Percentiles rank a stretch among this genome's conserved stretches.
Evolutionary conservation across 1,140 invertebrate species (phyloP).

Genomic region (Vanessa tameamea): DNA sequence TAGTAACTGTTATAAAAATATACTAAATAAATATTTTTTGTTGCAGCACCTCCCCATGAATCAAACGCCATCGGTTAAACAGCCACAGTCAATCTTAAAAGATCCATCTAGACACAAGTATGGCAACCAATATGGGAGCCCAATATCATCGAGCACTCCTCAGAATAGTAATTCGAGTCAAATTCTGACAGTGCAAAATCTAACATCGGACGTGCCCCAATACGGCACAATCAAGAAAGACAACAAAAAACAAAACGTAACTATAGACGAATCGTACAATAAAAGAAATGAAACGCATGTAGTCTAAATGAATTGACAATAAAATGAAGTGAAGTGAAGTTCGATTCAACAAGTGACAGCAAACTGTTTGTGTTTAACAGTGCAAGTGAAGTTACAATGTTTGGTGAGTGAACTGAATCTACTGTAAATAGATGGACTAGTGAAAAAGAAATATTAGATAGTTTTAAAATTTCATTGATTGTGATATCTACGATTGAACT

Average conservation of each 20-base stretch:
- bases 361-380: conserved; percentile 11
- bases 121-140: conserved; percentile 78
- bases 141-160: conserved; percentile 69
- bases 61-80: conserved; percentile 72
- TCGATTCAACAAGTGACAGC: not conserved
- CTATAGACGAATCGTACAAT: conserved; percentile 73
- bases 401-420: conserved; percentile 26
- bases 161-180: conserved; percentile 67
- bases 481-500: conserved; percentile 67
- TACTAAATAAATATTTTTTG: conserved; percentile 25
- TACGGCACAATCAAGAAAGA: conserved; percentile 80
- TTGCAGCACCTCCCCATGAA: conserved; percentile 60
- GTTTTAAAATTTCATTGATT: conserved; percentile 72
- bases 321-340: conserved; percentile 20
- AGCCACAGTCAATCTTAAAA: conserved; percentile 83
- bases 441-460: conserved; percentile 62
- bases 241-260: conserved; percentile 76
- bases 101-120: conserved; percentile 82
- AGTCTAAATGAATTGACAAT: conserved; percentile 49
- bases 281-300: conserved; percentile 74
- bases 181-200: conserved; percentile 78
- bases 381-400: conserved; percentile 15
- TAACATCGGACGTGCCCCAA: conserved; percentile 71
- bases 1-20: too few relatives aligned
- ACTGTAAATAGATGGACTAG: conserved; percentile 43